Base-by-base conservation (phyloP, 2,797 vertebrate genomes). In the Rhinogobio ventralis region DNA sequence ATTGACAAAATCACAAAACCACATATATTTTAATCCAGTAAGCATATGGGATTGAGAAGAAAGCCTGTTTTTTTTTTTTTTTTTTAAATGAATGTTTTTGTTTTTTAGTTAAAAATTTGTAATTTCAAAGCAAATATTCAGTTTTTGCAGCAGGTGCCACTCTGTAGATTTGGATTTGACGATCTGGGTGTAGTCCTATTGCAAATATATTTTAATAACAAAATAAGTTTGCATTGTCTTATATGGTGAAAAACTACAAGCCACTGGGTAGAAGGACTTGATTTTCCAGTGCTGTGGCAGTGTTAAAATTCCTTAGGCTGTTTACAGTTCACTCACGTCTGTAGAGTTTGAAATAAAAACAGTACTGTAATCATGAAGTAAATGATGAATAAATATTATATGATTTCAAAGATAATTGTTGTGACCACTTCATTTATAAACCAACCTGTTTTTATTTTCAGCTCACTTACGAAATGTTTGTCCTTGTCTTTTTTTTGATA, bases 311-410 rank as follows among this genome's bases (percentile, higher is more conserved):
- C 73, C 28, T 36, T 79, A 60, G 64, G 72, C 62, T 71, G 79
- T 86, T 80, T 83, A 86, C 81, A 86, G 68, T 86, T 84, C 78
- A 77, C 19, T 76, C 45, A 71, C 25, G 30, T 83, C 13, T 86
- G 77, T 80, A 80, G 85, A 82, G 74, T 84, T 57, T 73, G 23
- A 62, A 28, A 53, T 73, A 82, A 85, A 82, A 53, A 78, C 33
- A 68, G 42, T 87, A 33, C 74, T 88, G 62, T 85, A 79, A 83
- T 87, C 68, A 17, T 72, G 30, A 72, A 77, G 46, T 76, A 68
- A 51, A 89, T 85, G 25, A 81, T 13, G 75, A 89, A 89, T 88
- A 86, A 87, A 88, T 88, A 28, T 82, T 79, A 77, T 64, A 53
- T 74, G 84, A 83, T 85, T 86, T 46, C 51, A 87, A 79, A 76